phyloP scores from a whole-genome alignment of 2,888 invertebrate species.

The Microplitis deprimator region DNA sequence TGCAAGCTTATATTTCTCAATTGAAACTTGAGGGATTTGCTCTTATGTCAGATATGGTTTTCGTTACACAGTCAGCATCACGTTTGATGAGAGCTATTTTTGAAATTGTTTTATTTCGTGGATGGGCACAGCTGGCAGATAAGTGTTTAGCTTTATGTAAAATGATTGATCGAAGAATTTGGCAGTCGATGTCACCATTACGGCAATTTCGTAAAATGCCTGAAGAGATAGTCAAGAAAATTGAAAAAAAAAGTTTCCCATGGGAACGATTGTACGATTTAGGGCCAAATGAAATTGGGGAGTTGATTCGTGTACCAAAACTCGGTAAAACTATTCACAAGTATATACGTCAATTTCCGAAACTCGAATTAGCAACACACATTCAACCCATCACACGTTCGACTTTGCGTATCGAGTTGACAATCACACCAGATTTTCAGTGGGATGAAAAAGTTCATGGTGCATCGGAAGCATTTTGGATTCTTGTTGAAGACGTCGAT shows the following conservation, averaged over 20 bases:
- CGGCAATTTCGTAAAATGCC: conserved; percentile 98
- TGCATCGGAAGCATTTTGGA: conserved; percentile 90
- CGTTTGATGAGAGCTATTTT: conserved; percentile 96
- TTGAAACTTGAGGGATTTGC: conserved; percentile 98
- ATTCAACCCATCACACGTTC: conserved; percentile 97
- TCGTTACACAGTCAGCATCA: conserved; percentile 97
- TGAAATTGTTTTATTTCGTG: conserved; percentile 92
- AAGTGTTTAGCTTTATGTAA: conserved; percentile 96
- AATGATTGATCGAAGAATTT: conserved; percentile 99
- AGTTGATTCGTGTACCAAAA: conserved; percentile 91
- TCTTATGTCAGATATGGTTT: conserved; percentile 99
- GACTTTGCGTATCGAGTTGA: conserved; percentile 94
- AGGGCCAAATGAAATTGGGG: conserved; percentile 97
- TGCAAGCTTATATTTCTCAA: conserved; percentile 98
- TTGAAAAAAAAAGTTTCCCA: conserved; percentile 97
- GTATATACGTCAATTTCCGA: conserved; percentile 97
- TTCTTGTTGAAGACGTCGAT: conserved; percentile 89
- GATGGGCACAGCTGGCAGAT: conserved; percentile 98
- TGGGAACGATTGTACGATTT: conserved; percentile 96
- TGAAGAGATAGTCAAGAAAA: conserved; percentile 95
- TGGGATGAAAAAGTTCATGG: conserved; percentile 97
- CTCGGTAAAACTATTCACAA: conserved; percentile 96
- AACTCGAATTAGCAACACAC: conserved; percentile 94
- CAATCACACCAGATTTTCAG: conserved; percentile 98
- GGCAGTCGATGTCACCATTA: conserved; percentile 99